Conservation (phyloP, 2,113 vertebrate species). For the Cavia aperea region DNA sequence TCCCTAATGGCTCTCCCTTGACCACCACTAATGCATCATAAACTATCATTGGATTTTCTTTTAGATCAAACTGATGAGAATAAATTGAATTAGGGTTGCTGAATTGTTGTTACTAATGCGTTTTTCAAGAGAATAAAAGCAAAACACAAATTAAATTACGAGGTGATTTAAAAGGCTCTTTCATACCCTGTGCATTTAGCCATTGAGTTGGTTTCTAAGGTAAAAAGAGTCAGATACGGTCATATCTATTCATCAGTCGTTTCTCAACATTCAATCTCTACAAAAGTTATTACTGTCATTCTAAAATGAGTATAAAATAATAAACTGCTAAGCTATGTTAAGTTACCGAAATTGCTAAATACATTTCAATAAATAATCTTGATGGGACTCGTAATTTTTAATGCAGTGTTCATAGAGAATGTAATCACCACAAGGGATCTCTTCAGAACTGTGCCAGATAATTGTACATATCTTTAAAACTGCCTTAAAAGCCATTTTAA, state of each 20-base stretch:
- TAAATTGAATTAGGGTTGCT: slow-evolving; percentile 10
- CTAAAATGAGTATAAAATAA: slow-evolving; percentile 18
- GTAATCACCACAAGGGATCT: slow-evolving; percentile 21
- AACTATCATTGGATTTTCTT: slow-evolving; percentile 34
- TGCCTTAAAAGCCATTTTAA: slow-evolving; percentile 49
- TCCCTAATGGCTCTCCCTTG: neutral
- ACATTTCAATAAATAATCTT: slow-evolving; percentile 53
- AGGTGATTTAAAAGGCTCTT: slow-evolving; percentile 16
- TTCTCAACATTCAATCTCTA: slow-evolving; percentile 36
- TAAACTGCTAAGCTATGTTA: slow-evolving; percentile 11
- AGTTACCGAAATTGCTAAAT: neutral
- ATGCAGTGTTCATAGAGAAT: slow-evolving; percentile 37
- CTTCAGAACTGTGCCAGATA: slow-evolving; percentile 20
- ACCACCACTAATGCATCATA: slow-evolving; percentile 27
- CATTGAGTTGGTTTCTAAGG: neutral
- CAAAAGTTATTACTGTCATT: slow-evolving; percentile 16
- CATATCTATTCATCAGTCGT: slow-evolving; percentile 36
- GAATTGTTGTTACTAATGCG: slow-evolving; percentile 24
- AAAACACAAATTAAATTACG: slow-evolving; percentile 49
- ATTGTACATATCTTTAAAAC: slow-evolving; percentile 9
- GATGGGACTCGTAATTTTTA: slow-evolving; percentile 50
- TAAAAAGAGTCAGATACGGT: neutral
- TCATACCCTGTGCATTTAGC: neutral
- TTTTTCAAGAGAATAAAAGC: slow-evolving; percentile 38
- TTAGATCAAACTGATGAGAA: neutral